phyloP scores from a whole-genome alignment of 2,888 invertebrate genomes.

The Drosophila limbata region DNA sequence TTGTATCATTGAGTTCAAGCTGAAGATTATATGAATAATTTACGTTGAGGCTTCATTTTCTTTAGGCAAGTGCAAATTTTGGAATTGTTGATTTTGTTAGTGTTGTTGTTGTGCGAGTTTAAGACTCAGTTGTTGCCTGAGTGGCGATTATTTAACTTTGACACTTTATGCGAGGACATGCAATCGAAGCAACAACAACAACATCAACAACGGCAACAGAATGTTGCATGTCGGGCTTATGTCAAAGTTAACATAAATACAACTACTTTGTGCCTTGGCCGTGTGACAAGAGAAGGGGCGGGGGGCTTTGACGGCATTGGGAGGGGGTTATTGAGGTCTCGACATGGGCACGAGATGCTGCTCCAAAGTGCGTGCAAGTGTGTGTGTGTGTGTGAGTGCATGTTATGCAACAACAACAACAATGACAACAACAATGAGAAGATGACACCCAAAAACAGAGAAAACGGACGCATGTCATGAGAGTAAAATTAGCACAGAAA shows the following conservation, averaged over 20 bases:
- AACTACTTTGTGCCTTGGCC: constrained; percentile 64
- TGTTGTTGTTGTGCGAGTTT: constrained; percentile 5
- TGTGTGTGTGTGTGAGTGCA: constrained; percentile 41
- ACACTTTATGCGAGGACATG: constrained; percentile 73
- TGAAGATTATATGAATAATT: background rate
- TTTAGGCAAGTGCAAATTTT: background rate
- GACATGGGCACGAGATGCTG: constrained; percentile 56
- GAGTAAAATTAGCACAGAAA: constrained; percentile 65
- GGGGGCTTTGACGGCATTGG: constrained; percentile 21
- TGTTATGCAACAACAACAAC: constrained; percentile 35
- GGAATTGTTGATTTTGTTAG: background rate
- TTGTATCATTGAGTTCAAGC: no score
- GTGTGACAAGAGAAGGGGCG: constrained; percentile 6
- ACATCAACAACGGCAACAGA: constrained; percentile 29
- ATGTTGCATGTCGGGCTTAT: constrained; percentile 77
- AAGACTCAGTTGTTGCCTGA: constrained; percentile 25
- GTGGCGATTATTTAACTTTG: constrained; percentile 73
- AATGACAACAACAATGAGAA: constrained; percentile 28
- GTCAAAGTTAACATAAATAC: constrained; percentile 81
- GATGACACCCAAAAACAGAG: constrained; percentile 15
- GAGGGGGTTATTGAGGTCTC: constrained; percentile 47
- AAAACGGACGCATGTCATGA: constrained; percentile 32
- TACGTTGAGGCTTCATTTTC: background rate
- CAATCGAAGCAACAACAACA: constrained; percentile 43
- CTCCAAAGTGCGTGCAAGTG: constrained; percentile 29